These are phyloP conservation scores for Spilarctia lutea DNA, from an alignment of 2,888 invertebrate genomes.

Conservation along the genomic window DNA sequence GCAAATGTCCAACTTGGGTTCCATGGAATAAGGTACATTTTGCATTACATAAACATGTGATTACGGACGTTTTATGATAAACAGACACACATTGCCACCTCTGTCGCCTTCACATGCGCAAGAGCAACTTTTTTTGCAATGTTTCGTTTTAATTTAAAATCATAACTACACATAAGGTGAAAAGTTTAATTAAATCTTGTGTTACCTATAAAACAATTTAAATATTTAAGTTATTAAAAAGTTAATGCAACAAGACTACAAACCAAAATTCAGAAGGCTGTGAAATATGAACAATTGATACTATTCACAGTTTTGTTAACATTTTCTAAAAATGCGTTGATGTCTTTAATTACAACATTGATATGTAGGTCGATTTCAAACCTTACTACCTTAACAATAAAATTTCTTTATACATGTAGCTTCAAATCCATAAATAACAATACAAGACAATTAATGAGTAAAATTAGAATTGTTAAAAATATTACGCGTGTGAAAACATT, in stretches of 20 bases:
- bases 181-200: conserved; percentile 6
- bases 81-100: conserved; percentile 69
- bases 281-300: background rate
- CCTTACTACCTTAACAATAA: background rate
- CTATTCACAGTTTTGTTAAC: background rate
- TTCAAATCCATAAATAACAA: conserved; percentile 3
- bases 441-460: conserved; percentile 24
- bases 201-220: conserved; percentile 1
- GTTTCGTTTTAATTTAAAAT: conserved; percentile 63
- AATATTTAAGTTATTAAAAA: conserved; percentile 5
- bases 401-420: background rate
- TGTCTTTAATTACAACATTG: conserved; percentile 37
- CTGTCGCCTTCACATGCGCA: conserved; percentile 82
- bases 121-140: conserved; percentile 78
- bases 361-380: background rate
- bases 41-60: conserved; percentile 23
- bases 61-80: conserved; percentile 52
- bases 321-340: conserved; percentile 22
- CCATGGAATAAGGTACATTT: conserved; percentile 12
- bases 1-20: conserved; percentile 44
- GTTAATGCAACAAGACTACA: background rate
- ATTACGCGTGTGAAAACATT: conserved; percentile 25
- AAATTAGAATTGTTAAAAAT: conserved; percentile 26
- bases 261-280: background rate
- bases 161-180: conserved; percentile 7